These are phyloP conservation scores for Torymus texanus DNA, from an alignment of 2,888 invertebrate species.

Conservation along the genomic window DNA sequence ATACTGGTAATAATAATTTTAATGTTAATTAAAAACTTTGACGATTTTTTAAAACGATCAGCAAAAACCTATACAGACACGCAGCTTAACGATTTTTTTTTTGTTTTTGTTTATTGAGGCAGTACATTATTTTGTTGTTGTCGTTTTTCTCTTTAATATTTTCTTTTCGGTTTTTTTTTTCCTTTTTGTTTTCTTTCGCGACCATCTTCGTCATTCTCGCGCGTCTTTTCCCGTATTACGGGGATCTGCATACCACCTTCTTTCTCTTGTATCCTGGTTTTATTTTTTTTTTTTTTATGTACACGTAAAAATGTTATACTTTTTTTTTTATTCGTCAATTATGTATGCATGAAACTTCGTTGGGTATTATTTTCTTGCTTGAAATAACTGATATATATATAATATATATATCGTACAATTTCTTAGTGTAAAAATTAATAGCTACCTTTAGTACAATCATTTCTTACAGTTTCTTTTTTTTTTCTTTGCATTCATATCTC, in stretches of 20 bases:
- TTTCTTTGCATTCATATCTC: constrained; percentile 5
- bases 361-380: constrained; percentile 36
- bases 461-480: constrained; percentile 33
- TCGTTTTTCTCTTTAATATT: constrained; percentile 31
- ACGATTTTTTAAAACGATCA: constrained; percentile 37
- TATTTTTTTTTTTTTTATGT: constrained; percentile 25
- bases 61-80: constrained; percentile 39
- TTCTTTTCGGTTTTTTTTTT: constrained; percentile 37
- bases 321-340: background rate
- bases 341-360: constrained; percentile 44
- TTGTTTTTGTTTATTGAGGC: constrained; percentile 43
- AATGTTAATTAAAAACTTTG: constrained; percentile 34
- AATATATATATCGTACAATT: constrained; percentile 29
- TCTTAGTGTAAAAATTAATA: constrained; percentile 52
- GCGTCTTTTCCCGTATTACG: background rate
- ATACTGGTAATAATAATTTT: constrained; percentile 24
- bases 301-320: constrained; percentile 50
- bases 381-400: constrained; percentile 33
- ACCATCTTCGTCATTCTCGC: background rate
- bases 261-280: background rate
- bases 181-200: constrained; percentile 19
- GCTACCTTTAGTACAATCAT: constrained; percentile 42
- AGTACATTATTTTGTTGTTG: constrained; percentile 55
- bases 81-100: constrained; percentile 50
- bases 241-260: constrained; percentile 10